These are phyloP conservation scores for Tylochromis polylepis DNA, from an alignment of 2,113 vertebrate genomes.

Conservation along the genomic window DNA sequence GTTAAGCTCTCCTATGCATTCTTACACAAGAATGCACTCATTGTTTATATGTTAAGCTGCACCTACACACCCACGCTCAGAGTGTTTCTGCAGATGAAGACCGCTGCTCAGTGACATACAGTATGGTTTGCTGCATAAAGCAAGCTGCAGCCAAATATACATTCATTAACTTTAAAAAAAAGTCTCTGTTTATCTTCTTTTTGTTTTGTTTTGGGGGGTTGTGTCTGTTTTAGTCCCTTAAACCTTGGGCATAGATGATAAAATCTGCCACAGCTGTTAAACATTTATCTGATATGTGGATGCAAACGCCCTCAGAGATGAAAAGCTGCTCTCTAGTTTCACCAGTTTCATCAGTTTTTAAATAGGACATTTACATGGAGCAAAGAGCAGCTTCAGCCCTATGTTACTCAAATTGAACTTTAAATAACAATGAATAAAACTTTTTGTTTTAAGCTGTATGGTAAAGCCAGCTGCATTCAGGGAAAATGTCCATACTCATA, in stretches of 20 bases:
- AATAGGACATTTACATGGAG: background rate
- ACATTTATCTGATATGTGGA: background rate
- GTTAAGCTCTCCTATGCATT: background rate
- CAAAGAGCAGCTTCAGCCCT: background rate
- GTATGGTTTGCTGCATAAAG: background rate
- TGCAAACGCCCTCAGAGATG: background rate
- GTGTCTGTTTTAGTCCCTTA: background rate
- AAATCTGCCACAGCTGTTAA: background rate
- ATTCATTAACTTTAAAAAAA: background rate
- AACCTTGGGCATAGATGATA: background rate
- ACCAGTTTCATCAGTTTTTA: background rate
- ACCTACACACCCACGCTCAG: background rate
- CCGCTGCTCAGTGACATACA: background rate
- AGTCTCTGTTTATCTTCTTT: background rate
- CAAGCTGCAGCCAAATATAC: background rate
- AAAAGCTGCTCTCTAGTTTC: background rate
- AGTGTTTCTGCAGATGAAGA: background rate
- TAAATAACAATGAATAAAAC: background rate
- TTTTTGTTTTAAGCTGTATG: background rate
- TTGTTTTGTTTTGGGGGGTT: background rate
- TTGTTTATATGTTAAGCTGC: background rate
- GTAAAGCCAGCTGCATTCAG: background rate
- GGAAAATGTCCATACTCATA: background rate
- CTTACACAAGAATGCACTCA: background rate
- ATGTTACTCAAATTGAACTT: background rate